Evolutionary conservation across 23 tunicate species (phyloP).

Genomic region (Styela clava): DNA sequence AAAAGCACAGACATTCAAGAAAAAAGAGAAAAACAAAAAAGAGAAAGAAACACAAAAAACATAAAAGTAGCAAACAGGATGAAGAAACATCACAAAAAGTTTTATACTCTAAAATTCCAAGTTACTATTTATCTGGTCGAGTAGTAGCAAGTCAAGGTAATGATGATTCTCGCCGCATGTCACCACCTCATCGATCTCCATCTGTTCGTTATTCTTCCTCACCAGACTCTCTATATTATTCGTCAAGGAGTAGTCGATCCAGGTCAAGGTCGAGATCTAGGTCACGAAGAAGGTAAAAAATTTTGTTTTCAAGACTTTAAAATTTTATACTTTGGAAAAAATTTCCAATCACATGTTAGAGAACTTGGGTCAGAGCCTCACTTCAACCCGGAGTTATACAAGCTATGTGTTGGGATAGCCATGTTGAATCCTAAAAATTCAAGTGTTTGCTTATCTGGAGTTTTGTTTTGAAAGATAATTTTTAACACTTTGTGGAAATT

Average conservation of each 20-base stretch:
- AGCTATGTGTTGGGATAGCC: too few relatives aligned
- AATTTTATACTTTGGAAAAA: too few relatives aligned
- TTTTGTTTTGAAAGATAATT: too few relatives aligned
- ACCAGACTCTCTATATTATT: slow-evolving; percentile 3
- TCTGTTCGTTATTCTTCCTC: background rate
- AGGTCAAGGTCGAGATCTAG: slow-evolving; percentile 27
- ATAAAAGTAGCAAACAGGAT: background rate
- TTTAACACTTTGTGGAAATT: too few relatives aligned
- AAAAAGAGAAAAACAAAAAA: slow-evolving; percentile 31
- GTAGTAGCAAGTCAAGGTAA: background rate
- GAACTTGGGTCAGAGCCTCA: too few relatives aligned
- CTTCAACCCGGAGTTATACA: too few relatives aligned
- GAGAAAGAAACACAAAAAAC: slow-evolving; percentile 29
- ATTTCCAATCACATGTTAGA: too few relatives aligned
- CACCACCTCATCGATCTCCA: background rate
- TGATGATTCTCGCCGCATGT: background rate
- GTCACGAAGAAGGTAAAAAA: background rate
- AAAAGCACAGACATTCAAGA: slow-evolving; percentile 27
- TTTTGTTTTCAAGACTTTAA: too few relatives aligned
- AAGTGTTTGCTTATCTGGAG: too few relatives aligned
- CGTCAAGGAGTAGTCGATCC: slow-evolving; percentile 19
- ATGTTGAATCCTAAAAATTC: too few relatives aligned
- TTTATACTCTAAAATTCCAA: slow-evolving; percentile 25
- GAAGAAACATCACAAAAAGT: slow-evolving; percentile 17
- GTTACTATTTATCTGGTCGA: slow-evolving; percentile 19